Base-by-base conservation (phyloP, 2,113 vertebrate genomes). In the Sisor rabdophorus region DNA sequence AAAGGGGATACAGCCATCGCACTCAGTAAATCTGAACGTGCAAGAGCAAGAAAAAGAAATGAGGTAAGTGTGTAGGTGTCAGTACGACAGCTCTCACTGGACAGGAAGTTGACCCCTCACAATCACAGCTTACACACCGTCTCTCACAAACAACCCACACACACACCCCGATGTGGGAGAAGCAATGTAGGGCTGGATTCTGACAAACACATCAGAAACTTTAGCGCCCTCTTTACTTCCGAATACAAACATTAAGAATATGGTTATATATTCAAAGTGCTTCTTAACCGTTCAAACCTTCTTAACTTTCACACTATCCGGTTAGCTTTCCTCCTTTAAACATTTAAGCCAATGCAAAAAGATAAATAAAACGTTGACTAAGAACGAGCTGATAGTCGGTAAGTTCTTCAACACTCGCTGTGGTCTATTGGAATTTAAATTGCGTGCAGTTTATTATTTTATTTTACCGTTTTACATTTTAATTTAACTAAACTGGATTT, bases 11-110 rank as follows among this genome's bases (percentile, higher is more conserved):
- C 80, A 84, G 79, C 47, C 54, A 52, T 76, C 68, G 26, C 63
- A 78, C 69, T 76, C 78, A 75, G 78, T 79, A 81, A 81, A 84
- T 84, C 74, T 50, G 64, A 9, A 11, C 13, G 20, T 50, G 60
- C 15, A n/a, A n/a, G n/a, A n/a, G n/a, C n/a, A n/a, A n/a, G n/a
- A n/a, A n/a, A n/a, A n/a, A n/a, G n/a, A n/a, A n/a, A n/a, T n/a
- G n/a, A n/a, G n/a, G 63, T 53, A 10, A 44, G 78, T 60, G 19
- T 5, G 44, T 10, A 15, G 11, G 36, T 56, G 53, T 24, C 40
- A 24, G 22, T 30, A 72, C 52, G 56, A 55, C 52, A 10, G 69
- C 16, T 71, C 20, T 24, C 69, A 75, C 64, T 50, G 60, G 79
- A 68, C 67, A 68, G 50, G 67, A 36, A 76, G 32, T 36, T 71